Percentiles rank a stretch among this genome's conserved stretches.
phyloP scores from a whole-genome alignment of 2,113 vertebrate genomes.

The Scortum barcoo region DNA sequence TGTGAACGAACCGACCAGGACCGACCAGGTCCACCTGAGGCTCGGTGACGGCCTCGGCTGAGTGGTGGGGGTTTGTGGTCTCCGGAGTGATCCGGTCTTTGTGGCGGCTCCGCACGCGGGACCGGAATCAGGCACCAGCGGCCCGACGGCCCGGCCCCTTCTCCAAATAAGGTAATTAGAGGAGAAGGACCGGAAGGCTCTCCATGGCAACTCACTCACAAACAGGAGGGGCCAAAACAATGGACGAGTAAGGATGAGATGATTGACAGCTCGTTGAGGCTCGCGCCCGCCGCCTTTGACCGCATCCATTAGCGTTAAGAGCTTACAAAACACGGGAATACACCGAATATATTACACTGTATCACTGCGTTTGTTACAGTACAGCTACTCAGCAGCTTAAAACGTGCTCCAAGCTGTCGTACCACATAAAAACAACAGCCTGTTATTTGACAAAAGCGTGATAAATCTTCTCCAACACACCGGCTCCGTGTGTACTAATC shows the following conservation, averaged over 20 bases:
- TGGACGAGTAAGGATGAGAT: slow-evolving; percentile 51
- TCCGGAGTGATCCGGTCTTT: slow-evolving; percentile 27
- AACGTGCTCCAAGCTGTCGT: too few relatives aligned
- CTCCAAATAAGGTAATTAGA: slow-evolving; percentile 64
- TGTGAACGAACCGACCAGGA: slow-evolving; percentile 36
- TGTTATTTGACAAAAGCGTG: slow-evolving; percentile 8
- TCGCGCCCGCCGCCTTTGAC: slow-evolving; percentile 13
- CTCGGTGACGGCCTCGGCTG: too few relatives aligned
- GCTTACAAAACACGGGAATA: slow-evolving; percentile 21
- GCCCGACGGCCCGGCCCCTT: slow-evolving; percentile 28
- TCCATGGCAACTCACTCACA: slow-evolving; percentile 72
- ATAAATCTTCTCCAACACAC: slow-evolving; percentile 15
- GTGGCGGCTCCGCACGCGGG: slow-evolving; percentile 25
- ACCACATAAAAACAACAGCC: neutral
- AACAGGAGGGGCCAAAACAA: slow-evolving; percentile 68
- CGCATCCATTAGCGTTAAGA: slow-evolving; percentile 5
- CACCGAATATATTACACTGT: neutral
- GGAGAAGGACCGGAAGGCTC: slow-evolving; percentile 62
- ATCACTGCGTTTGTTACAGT: neutral
- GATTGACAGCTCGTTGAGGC: slow-evolving; percentile 70
- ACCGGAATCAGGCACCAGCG: slow-evolving; percentile 12
- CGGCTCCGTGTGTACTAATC: slow-evolving; percentile 17
- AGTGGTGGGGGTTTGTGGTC: too few relatives aligned
- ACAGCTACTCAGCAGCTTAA: neutral
- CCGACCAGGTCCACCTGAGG: slow-evolving; percentile 17